A percentile compares a stretch with the other conserved stretches of the same genome.
Conservation (phyloP, 2,888 invertebrate species). For the Trisateles emortualis region DNA sequence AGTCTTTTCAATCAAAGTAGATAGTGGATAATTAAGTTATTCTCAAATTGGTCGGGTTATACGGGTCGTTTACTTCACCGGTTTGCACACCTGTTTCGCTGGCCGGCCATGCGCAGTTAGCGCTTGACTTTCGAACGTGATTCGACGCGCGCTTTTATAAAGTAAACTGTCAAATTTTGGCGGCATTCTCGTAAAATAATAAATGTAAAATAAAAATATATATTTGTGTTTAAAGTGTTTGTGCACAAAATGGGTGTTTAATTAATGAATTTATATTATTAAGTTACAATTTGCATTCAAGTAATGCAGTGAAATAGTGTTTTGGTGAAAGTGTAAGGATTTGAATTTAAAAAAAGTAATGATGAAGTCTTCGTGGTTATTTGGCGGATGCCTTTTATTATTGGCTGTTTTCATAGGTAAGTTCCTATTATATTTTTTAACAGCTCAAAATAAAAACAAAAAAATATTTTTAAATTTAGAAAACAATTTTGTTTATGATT, state of each 20-base stretch:
- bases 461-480: neutral
- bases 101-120: slow-evolving; percentile 72
- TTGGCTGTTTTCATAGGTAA: slow-evolving; percentile 71
- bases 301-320: slow-evolving; percentile 65
- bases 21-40: slow-evolving; percentile 54
- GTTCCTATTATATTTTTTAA: too few relatives aligned
- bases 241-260: slow-evolving; percentile 49
- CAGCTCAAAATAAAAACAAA: too few relatives aligned
- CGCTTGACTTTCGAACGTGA: slow-evolving; percentile 81
- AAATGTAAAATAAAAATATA: slow-evolving; percentile 22
- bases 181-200: slow-evolving; percentile 50
- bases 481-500: too few relatives aligned
- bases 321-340: slow-evolving; percentile 79
- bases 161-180: slow-evolving; percentile 50
- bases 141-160: slow-evolving; percentile 57
- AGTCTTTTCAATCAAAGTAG: slow-evolving; percentile 42
- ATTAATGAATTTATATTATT: slow-evolving; percentile 34
- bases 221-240: slow-evolving; percentile 32
- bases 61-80: slow-evolving; percentile 59
- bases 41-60: slow-evolving; percentile 61
- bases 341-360: slow-evolving; percentile 61
- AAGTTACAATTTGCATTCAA: slow-evolving; percentile 40
- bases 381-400: slow-evolving; percentile 66
- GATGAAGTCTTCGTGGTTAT: slow-evolving; percentile 69
- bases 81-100: slow-evolving; percentile 68